Percentiles rank a stretch among this genome's conserved stretches.
Evolutionary conservation across 2,797 vertebrate species (phyloP).

Genomic region (Sebastes paucispinis): DNA sequence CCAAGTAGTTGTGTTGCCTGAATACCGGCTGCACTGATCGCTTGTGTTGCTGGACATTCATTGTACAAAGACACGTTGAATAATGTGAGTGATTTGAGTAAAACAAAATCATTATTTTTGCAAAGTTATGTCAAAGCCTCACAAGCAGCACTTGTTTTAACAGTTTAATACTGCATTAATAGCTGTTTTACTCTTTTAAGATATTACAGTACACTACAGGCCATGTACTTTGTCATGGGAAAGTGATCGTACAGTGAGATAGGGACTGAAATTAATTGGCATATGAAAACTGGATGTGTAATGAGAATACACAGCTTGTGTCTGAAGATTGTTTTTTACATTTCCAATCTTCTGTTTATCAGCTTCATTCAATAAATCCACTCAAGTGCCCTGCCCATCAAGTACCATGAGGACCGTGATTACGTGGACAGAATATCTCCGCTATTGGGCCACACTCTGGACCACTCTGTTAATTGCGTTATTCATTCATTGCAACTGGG

Average conservation of each 20-base stretch:
- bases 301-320: slow-evolving; percentile 1
- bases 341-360: slow-evolving; percentile 11
- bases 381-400: background rate
- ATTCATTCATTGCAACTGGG: background rate
- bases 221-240: background rate
- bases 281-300: background rate
- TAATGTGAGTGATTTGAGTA: background rate
- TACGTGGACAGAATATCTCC: slow-evolving; percentile 8
- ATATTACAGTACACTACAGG: background rate
- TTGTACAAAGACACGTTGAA: background rate
- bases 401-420: background rate
- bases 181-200: too few relatives aligned
- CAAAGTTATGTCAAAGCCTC: background rate
- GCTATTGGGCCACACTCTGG: background rate
- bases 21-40: too few relatives aligned
- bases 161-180: background rate
- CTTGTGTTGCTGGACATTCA: background rate
- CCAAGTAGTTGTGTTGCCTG: too few relatives aligned
- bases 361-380: slow-evolving; percentile 10
- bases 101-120: background rate
- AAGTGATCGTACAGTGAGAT: background rate
- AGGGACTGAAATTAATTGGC: background rate
- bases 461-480: background rate
- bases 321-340: slow-evolving; percentile 18
- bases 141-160: background rate